phyloP scores from a whole-genome alignment of 2,888 invertebrate species.

The Xanthia icteritia region DNA sequence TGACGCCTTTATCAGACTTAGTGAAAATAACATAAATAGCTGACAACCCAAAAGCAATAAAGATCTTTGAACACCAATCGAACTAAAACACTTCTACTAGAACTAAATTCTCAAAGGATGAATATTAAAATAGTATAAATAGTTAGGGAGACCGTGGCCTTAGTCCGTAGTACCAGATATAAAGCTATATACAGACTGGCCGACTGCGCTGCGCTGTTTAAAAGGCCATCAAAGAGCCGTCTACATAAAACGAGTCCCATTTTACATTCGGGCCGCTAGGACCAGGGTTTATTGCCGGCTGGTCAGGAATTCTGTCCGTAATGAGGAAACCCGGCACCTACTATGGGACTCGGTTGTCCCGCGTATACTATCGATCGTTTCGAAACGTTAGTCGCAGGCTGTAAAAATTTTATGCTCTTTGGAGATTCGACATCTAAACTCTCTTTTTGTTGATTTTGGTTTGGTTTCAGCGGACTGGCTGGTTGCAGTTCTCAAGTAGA shows the following conservation, averaged over 20 bases:
- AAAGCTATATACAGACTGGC: conserved; percentile 66
- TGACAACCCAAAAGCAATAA: conserved; percentile 27
- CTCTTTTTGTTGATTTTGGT: conserved; percentile 30
- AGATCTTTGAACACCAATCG: conserved; percentile 30
- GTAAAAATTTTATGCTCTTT: conserved; percentile 53
- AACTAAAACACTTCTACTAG: conserved; percentile 20
- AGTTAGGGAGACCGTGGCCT: conserved; percentile 45
- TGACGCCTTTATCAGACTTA: background rate
- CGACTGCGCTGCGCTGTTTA: conserved; percentile 71
- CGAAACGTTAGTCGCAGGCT: conserved; percentile 30
- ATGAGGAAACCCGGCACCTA: conserved; percentile 81
- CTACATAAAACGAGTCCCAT: conserved; percentile 83
- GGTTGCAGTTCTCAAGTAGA: background rate
- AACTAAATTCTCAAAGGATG: conserved; percentile 45
- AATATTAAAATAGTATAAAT: conserved; percentile 64
- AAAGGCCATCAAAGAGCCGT: conserved; percentile 83
- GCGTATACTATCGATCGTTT: conserved; percentile 49
- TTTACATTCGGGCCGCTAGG: conserved; percentile 82
- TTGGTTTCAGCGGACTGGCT: background rate
- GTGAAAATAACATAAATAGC: conserved; percentile 27
- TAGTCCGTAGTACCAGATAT: conserved; percentile 46
- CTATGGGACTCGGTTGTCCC: conserved; percentile 59
- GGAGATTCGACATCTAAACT: conserved; percentile 24
- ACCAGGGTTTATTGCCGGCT: conserved; percentile 82
- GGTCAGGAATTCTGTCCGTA: conserved; percentile 82